phyloP scores from a whole-genome alignment of 2,113 vertebrate species.

The Formicarius rufipectus region DNA sequence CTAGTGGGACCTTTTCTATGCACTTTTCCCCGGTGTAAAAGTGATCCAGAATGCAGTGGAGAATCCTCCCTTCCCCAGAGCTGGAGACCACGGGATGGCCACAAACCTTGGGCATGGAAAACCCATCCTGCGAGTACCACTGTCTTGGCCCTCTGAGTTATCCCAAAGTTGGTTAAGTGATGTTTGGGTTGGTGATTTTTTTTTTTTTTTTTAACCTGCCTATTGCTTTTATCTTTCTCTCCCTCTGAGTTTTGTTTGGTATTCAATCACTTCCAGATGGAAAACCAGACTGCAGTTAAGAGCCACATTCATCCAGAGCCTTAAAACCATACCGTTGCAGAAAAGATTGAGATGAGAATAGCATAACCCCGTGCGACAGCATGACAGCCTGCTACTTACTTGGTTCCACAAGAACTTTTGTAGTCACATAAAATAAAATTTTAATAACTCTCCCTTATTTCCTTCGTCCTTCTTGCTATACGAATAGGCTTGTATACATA shows the following conservation, averaged over 20 bases:
- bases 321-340: neutral
- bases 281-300: neutral
- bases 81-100: accelerated
- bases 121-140: accelerated
- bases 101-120: neutral
- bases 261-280: neutral
- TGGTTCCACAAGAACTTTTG: neutral
- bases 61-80: neutral
- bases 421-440: neutral
- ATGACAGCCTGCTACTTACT: neutral
- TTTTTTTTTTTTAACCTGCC: neutral
- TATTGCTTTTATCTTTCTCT: neutral
- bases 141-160: neutral
- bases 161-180: neutral
- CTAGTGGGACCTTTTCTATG: neutral
- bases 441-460: neutral
- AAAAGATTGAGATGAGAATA: neutral
- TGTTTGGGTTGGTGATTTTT: neutral
- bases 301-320: neutral
- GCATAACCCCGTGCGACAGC: accelerated
- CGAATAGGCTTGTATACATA: neutral
- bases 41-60: accelerated
- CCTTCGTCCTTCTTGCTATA: neutral
- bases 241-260: neutral
- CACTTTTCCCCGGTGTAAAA: accelerated